phyloP scores from a whole-genome alignment of 2,888 invertebrate genomes.

The Drosophila quinaria region DNA sequence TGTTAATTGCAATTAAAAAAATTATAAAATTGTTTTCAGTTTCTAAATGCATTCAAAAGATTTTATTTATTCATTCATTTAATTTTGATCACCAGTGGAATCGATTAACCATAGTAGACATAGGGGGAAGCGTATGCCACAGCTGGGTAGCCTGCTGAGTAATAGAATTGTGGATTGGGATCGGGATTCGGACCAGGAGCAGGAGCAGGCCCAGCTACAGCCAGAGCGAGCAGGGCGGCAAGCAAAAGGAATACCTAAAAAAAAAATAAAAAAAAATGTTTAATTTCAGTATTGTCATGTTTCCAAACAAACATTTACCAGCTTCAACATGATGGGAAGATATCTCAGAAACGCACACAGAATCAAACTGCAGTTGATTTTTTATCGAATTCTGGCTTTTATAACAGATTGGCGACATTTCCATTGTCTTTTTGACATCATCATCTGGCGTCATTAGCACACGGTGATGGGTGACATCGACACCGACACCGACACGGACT shows the following conservation, averaged over 20 bases:
- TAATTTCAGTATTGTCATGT: neutral
- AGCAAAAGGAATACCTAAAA: slow-evolving; percentile 60
- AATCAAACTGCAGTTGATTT: slow-evolving; percentile 54
- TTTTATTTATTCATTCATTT: slow-evolving; percentile 21
- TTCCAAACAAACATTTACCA: slow-evolving; percentile 47
- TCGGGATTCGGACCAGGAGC: slow-evolving; percentile 66
- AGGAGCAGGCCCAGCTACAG: slow-evolving; percentile 62
- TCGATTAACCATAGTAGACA: slow-evolving; percentile 68
- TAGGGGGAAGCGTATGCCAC: slow-evolving; percentile 72
- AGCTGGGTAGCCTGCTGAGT: slow-evolving; percentile 65
- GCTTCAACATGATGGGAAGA: slow-evolving; percentile 57
- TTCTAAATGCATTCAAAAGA: slow-evolving; percentile 3
- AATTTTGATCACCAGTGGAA: neutral
- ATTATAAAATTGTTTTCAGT: neutral
- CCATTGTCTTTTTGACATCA: slow-evolving; percentile 31
- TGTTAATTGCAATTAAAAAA: neutral
- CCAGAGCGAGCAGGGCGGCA: slow-evolving; percentile 58
- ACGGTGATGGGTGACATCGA: slow-evolving; percentile 7
- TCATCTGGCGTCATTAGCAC: slow-evolving; percentile 26
- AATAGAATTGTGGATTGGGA: slow-evolving; percentile 70
- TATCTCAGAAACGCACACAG: slow-evolving; percentile 32
- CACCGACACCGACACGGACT: neutral
- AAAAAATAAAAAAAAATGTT: neutral
- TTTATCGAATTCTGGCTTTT: slow-evolving; percentile 49
- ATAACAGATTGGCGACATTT: slow-evolving; percentile 39